Evolutionary conservation across 2,113 vertebrate species (phyloP).

Genomic region (Hippocampus mohnikei): DNA sequence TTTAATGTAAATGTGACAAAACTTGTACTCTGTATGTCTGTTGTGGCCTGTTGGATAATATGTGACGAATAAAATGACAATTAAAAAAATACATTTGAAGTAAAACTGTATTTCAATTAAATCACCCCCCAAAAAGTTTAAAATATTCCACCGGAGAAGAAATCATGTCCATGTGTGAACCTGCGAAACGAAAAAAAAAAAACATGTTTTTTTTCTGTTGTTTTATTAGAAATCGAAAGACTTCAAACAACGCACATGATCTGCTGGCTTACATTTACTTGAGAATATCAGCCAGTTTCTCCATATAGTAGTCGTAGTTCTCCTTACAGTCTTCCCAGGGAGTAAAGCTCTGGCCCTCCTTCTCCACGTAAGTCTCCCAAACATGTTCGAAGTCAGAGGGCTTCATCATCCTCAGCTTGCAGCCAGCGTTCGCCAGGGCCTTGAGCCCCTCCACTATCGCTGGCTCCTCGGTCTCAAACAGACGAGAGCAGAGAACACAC

Average conservation of each 20-base stretch:
- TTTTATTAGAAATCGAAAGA: not conserved
- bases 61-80: not conserved
- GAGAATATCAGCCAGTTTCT: constrained; percentile 84
- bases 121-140: constrained; percentile 20
- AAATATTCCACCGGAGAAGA: constrained; percentile 5
- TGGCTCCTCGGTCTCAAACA: constrained; percentile 91
- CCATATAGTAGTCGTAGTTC: constrained; percentile 85
- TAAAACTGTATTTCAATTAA: constrained; percentile 16
- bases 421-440: constrained; percentile 70
- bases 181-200: constrained; percentile 19
- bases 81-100: constrained; percentile 2
- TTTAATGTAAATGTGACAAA: constrained; percentile 1
- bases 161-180: not conserved
- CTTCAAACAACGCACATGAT: not conserved
- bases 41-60: not conserved
- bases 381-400: constrained; percentile 85
- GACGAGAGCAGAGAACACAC: constrained; percentile 82
- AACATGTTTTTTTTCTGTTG: not conserved
- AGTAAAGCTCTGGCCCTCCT: constrained; percentile 81
- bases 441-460: constrained; percentile 82
- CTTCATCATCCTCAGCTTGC: constrained; percentile 92
- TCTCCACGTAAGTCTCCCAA: constrained; percentile 93
- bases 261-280: constrained; percentile 60
- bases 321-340: constrained; percentile 97
- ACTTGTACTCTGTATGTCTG: not conserved